Base-by-base conservation (phyloP, 2,113 vertebrate genomes). In the pig (Sus scrofa) region DNA sequence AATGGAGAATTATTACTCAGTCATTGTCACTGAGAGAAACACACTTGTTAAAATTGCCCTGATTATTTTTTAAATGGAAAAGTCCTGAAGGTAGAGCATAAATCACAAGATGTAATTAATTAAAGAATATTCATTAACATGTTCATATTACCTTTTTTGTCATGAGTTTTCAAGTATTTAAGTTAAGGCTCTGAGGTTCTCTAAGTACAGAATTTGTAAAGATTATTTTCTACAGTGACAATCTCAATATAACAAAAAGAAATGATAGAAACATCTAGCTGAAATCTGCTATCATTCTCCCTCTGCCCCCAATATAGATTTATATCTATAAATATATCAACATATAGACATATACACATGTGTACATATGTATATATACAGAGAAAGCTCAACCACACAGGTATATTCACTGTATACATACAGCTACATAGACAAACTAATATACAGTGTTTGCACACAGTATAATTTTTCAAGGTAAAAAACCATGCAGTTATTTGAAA, bases 401-500 rank as follows among this genome's bases (percentile, higher is more conserved):
- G 67, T 32, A 75, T 37, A 92, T 74, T 91, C 56, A 50, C 34
- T 78, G 65, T 96, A 58, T 8, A 95, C 34, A 22, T 83, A 56
- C n/a, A 62, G 65, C 50, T 75, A 68, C 63, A 89, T 37, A 75
- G 22, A 82, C 56, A 87, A 89, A 94, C 79, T 71, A 77, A 52
- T 84, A 83, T 3, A 24, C 60, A 89, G 26, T 87, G 44, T 94
- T 79, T 81, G 16, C 77, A 95, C 82, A 90, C 34, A 84, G 70
- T 44, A 24, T 84, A 86, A 27, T 75, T 95, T 90, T 95, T 90
- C 67, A 73, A 90, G 39, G 20, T 84, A 82, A 95, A 94, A 82
- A 95, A 94, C 79, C 75, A 94, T 68, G 70, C 50, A 95, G 86
- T 44, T 92, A 37, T 52, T 95, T 88, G 37, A 93, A 96, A 97